Conservation (phyloP, 2,888 invertebrate genomes). For the Drosophila villosipedis region DNA sequence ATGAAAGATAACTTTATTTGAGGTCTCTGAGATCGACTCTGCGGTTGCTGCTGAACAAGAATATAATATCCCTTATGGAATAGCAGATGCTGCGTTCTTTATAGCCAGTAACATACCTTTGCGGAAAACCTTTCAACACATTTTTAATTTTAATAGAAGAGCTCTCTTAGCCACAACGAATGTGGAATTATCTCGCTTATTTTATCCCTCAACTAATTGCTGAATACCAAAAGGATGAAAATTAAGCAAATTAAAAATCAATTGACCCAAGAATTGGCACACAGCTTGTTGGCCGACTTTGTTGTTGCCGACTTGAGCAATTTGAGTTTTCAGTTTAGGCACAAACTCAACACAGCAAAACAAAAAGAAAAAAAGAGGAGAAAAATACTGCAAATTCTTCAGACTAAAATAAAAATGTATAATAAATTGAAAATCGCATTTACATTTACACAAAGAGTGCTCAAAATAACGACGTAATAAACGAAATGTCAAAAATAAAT, state of each 20-base stretch:
- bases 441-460: conserved; percentile 42
- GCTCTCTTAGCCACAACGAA: neutral
- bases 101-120: no score
- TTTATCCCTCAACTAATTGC: neutral
- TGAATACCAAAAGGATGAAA: neutral
- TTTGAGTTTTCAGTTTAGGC: conserved; percentile 11
- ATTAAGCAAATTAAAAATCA: conserved; percentile 30
- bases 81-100: no score
- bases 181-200: neutral
- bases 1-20: neutral
- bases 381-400: conserved; percentile 58
- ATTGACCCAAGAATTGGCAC: conserved; percentile 30
- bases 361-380: neutral
- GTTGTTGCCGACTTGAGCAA: conserved; percentile 14
- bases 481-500: conserved; percentile 68
- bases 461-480: conserved; percentile 69
- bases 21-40: no score
- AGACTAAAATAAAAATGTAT: conserved; percentile 44
- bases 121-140: no score
- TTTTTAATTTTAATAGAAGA: no score
- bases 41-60: no score
- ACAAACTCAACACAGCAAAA: conserved; percentile 3
- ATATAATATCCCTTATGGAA: no score
- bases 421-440: conserved; percentile 47
- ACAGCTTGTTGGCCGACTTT: conserved; percentile 20